Evolutionary conservation across 1,140 invertebrate genomes (phyloP), one percentile per base, ranked within the genome.

Genomic region (Dufourea novaeangliae): DNA sequence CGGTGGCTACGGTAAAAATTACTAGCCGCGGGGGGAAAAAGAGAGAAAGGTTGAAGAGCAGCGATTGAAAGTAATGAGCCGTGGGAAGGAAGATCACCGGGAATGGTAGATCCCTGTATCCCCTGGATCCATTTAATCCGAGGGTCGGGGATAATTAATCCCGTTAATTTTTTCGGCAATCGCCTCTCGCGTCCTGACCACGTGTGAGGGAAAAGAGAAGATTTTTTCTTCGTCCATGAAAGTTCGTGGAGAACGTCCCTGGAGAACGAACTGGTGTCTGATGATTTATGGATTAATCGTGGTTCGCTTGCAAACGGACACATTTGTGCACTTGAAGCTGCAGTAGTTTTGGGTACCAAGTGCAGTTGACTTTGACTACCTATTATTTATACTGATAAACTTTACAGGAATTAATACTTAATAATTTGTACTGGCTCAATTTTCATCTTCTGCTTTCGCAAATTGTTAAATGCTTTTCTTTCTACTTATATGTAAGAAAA

Each of bases 1-100:
- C 62, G 32, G 54, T 76, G 66, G 84, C 85, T 85, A 88, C 86
- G 87, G 87, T 87, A 89, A 91, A 91, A 90, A 89, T 90, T 90
- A 89, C 84, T 86, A 85, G 80, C 82, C 20, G 50, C 66, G 52
- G 62, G 59, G 70, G 22, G 8, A 37, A 11, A 70, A 57, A 61
- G 69, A 56, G 78, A 62, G 71, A 72, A 41, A 46, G 63, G 39
- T 69, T 68, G 72, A 56, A 69, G 82, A 66, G 78, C 82, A 67
- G 41, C 87, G 90, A 92, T 92, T 92, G 91, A 92, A 92, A 92
- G 88, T 92, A 92, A 92, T 88, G 90, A 90, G 86, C 88, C 86
- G 83, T 88, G 52, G n/a, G 82, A 72, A 74, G 64, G 75, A 79
- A 62, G 80, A 82, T 82, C 72, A 68, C 17, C 73, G 61, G 54